Conservation (phyloP, 2,113 vertebrate species). For the Corythornis cristatus region DNA sequence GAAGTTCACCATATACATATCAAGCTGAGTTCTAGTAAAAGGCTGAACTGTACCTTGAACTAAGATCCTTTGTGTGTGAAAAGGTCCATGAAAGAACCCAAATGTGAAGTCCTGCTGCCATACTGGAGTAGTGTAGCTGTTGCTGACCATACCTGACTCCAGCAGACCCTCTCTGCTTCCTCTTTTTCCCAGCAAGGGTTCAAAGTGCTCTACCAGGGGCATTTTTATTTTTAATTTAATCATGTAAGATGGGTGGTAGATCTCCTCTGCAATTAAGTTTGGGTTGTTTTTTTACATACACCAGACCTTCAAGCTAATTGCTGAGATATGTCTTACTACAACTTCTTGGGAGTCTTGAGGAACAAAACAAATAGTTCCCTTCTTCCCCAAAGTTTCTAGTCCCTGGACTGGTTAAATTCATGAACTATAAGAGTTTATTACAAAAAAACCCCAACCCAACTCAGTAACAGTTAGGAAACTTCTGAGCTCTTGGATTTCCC, state of each 20-base stretch:
- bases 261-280: neutral
- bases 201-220: neutral
- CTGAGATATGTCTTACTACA: neutral
- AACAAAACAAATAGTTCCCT: neutral
- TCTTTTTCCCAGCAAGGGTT: neutral
- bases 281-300: neutral
- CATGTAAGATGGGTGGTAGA: neutral
- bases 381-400: neutral
- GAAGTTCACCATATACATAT: fast-evolving
- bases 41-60: neutral
- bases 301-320: neutral
- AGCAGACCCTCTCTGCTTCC: fast-evolving
- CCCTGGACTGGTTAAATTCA: neutral
- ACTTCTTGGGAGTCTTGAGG: neutral
- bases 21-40: neutral
- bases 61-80: neutral
- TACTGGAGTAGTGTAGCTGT: fast-evolving
- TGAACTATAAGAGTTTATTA: neutral
- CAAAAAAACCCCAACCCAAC: neutral
- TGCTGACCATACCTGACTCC: neutral
- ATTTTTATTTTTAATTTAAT: neutral
- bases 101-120: neutral
- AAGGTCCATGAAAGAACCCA: neutral
- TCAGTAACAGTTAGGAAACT: neutral
- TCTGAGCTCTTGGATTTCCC: neutral